These are phyloP conservation scores for Porites lutea DNA, from an alignment of 64 coral and sea anemone species.

Conservation along the genomic window DNA sequence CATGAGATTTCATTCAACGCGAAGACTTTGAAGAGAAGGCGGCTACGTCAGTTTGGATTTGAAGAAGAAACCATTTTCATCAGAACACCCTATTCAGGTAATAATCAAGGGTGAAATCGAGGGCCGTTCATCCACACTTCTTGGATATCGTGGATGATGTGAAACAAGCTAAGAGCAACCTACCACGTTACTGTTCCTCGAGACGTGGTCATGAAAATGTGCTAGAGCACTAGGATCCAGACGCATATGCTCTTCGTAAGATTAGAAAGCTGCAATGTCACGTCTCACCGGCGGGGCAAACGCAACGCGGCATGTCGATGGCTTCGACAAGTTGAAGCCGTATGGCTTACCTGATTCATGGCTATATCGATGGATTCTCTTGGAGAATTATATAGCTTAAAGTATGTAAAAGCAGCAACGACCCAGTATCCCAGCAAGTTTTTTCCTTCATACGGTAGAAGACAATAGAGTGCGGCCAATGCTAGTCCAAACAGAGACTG, in stretches of 20 bases:
- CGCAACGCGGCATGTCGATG: not conserved
- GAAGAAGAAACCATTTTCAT: constrained; percentile 63
- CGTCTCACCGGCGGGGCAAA: not conserved
- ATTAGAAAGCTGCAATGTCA: constrained; percentile 1
- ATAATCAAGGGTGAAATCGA: constrained; percentile 57
- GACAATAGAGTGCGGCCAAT: constrained; percentile 13
- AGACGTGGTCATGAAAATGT: constrained; percentile 37
- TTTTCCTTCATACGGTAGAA: constrained; percentile 1
- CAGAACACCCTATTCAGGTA: constrained; percentile 42
- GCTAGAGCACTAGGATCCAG: constrained; percentile 46
- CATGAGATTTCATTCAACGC: constrained; percentile 52
- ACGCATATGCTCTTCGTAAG: constrained; percentile 23
- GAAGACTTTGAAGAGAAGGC: constrained; percentile 75
- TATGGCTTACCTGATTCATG: not conserved
- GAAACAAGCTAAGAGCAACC: no score
- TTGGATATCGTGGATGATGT: constrained; percentile 52
- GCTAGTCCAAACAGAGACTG: constrained; percentile 13
- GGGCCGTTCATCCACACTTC: constrained; percentile 33
- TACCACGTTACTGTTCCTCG: no score
- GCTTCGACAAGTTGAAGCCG: not conserved
- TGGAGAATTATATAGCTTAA: constrained; percentile 6
- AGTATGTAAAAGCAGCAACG: constrained; percentile 23
- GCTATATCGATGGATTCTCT: constrained; percentile 16
- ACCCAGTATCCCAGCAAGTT: not conserved
- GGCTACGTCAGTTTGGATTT: constrained; percentile 50